Conservation (phyloP, 2,888 invertebrate species). For the Eristalis pertinax region DNA sequence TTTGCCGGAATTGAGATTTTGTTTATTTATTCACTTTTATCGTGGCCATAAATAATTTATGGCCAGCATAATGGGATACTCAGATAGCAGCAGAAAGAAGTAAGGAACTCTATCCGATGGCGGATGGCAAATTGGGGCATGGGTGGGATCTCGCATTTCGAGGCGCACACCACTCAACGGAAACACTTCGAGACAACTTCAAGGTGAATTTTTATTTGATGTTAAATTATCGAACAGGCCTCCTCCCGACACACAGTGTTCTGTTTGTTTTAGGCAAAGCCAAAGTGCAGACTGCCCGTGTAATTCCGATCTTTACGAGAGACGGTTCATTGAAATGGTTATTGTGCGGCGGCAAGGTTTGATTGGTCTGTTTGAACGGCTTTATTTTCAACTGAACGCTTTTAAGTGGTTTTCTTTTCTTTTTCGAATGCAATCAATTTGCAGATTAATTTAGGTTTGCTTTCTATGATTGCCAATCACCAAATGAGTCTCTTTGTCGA, state of each 20-base stretch:
- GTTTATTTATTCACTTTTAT: conserved; percentile 39
- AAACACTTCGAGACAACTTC: conserved; percentile 12
- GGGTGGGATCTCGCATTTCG: neutral
- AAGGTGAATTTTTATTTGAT: conserved; percentile 26
- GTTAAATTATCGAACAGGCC: conserved; percentile 28
- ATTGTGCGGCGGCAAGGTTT: neutral
- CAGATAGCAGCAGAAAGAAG: neutral
- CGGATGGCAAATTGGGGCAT: neutral
- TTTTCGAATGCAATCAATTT: neutral
- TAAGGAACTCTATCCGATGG: neutral
- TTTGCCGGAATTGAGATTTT: conserved; percentile 32
- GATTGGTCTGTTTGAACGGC: neutral
- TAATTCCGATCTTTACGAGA: conserved; percentile 13
- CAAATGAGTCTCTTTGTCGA: too few relatives aligned
- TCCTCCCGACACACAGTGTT: neutral
- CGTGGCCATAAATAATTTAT: conserved; percentile 39
- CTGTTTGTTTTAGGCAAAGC: conserved; percentile 4
- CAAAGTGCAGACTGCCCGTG: neutral
- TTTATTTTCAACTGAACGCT: neutral
- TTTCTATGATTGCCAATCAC: too few relatives aligned
- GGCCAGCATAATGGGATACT: conserved; percentile 1
- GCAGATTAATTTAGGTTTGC: neutral
- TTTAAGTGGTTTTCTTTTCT: neutral
- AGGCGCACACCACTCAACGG: neutral
- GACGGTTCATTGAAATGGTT: neutral